A percentile compares a stretch with the other conserved stretches of the same genome.
Evolutionary conservation across 2,888 invertebrate genomes (phyloP).

Genomic region (Diaphora mendica): DNA sequence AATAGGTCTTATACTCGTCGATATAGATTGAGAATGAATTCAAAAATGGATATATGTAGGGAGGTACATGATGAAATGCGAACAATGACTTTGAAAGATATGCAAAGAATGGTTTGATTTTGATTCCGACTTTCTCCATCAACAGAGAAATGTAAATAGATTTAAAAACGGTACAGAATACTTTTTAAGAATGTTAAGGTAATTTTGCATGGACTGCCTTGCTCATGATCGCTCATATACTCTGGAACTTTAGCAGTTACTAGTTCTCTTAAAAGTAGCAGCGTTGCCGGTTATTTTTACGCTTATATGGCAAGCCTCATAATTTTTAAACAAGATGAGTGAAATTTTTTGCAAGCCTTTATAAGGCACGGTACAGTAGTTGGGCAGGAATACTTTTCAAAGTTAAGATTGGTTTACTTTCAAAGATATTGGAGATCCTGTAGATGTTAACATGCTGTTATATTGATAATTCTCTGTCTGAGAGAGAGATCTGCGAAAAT

Average conservation of each 20-base stretch:
- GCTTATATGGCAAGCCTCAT: not conserved
- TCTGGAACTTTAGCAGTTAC: no score
- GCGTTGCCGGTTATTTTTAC: not conserved
- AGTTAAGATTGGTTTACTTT: not conserved
- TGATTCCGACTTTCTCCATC: not conserved
- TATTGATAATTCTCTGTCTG: not conserved
- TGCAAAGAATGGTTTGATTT: not conserved
- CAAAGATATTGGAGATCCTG: not conserved
- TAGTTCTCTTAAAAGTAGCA: not conserved
- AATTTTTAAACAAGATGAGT: not conserved
- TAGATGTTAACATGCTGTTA: not conserved
- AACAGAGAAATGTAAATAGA: not conserved
- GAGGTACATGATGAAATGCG: not conserved
- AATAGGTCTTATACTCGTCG: not conserved
- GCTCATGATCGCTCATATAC: not conserved
- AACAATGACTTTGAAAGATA: not conserved
- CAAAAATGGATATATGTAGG: conserved; percentile 1
- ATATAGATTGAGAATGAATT: not conserved
- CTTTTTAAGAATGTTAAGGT: not conserved
- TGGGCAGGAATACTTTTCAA: not conserved
- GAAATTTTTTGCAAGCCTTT: not conserved
- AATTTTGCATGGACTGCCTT: not conserved
- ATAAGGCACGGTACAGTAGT: not conserved
- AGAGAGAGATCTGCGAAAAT: no score
- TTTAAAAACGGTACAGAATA: not conserved